Evolutionary conservation across 2,888 invertebrate genomes (phyloP), one percentile per base, ranked within the genome.

Genomic region (Entomobrya proxima): DNA sequence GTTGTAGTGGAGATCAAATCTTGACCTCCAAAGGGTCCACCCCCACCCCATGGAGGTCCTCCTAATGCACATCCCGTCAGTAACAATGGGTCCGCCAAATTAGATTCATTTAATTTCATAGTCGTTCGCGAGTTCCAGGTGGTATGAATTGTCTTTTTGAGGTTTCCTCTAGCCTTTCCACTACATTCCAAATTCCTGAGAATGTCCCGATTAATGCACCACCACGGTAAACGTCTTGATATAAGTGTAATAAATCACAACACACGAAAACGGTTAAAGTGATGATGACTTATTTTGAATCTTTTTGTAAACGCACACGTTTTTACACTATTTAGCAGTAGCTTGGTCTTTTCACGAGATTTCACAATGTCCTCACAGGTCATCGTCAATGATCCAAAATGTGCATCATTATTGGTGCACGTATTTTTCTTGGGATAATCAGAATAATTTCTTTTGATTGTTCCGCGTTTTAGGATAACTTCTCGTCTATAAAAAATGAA

Each of bases 61-160:
- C 84, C 61, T 11, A 81, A 47, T 69, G 88, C 88, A 85, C 88
- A 88, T 87, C 88, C 88, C 55, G 87, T 87, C 67, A 88, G 81
- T 75, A 88, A 80, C 72, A 88, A 79, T 81, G 88, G 88, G 85
- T 88, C 88, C 78, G 88, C 88, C 86, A 88, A 84, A 86, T 77
- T 88, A 78, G 88, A 87, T 32, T 88, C 88, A 88, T 88, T 88
- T 77, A 88, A 85, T 88, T 88, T 88, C 88, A 88, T 88, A 88
- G 88, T 88, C 84, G 75, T 32, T 69, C 37, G 30, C 58, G 55
- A 76, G 40, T 67, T 77, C 84, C 84, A 58, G n/a, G n/a, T 64
- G 74, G 76, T 76, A 64, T 27, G 21, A 67, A 44, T 67, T 82
- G 64, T 76, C 75, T 61, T 47, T 82, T 40, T 40, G 52, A 83